phyloP scores from a whole-genome alignment of 2,797 vertebrate species.

The Eptatretus atami region DNA sequence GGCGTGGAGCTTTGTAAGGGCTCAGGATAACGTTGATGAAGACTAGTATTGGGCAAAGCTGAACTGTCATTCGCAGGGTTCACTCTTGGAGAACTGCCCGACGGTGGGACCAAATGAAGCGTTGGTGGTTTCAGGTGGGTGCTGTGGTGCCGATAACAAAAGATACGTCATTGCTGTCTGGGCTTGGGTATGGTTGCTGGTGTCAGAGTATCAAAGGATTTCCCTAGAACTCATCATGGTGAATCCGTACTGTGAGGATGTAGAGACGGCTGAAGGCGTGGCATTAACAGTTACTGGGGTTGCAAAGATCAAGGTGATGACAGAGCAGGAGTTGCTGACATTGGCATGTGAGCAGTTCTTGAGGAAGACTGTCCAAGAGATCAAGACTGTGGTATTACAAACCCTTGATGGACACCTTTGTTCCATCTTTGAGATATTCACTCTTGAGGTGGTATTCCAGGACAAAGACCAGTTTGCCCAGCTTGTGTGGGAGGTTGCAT shows the following conservation, averaged over 20 bases:
- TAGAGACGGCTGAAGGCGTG: slow-evolving; percentile 99
- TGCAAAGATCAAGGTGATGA: slow-evolving; percentile 29
- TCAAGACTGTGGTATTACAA: no score
- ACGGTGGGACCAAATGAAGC: slow-evolving; percentile 84
- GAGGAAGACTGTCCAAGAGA: no score
- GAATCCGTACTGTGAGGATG: slow-evolving; percentile 99
- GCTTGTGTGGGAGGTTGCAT: slow-evolving; percentile 65
- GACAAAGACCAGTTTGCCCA: slow-evolving; percentile 75
- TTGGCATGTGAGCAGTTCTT: no score
- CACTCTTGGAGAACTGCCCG: slow-evolving; percentile 51
- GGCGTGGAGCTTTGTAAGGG: no score
- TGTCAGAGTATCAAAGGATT: slow-evolving; percentile 26
- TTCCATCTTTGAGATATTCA: slow-evolving; percentile 11
- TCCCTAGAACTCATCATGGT: slow-evolving; percentile 99
- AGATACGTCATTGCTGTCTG: no score
- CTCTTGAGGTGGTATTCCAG: slow-evolving; percentile 88
- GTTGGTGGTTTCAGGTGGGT: slow-evolving; percentile 59
- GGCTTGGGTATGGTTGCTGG: no score
- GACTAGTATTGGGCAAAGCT: no score
- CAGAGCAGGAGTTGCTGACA: no score
- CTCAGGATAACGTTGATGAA: no score
- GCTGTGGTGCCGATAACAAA: no score
- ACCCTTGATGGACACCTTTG: no score
- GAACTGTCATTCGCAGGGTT: no score
- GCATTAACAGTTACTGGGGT: slow-evolving; percentile 99